Evolutionary conservation across 2,113 vertebrate species (phyloP).

Genomic region (Catharus minimus): DNA sequence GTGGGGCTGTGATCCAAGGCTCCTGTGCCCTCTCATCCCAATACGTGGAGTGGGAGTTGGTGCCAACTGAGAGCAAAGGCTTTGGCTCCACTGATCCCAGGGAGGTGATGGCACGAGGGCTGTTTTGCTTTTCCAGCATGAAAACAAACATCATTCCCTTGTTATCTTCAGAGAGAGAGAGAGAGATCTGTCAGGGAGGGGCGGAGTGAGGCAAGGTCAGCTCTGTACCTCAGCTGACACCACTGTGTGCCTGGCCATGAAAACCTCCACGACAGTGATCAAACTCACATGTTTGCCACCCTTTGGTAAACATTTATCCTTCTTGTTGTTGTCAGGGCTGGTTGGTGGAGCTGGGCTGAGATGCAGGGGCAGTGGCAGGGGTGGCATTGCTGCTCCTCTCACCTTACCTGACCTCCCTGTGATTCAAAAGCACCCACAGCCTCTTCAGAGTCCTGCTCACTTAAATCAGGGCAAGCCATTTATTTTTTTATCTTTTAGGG

Average conservation of each 20-base stretch:
- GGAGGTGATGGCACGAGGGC: neutral
- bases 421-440: neutral
- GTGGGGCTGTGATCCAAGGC: neutral
- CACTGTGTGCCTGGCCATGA: accelerated
- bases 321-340: neutral
- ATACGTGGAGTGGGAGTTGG: accelerated
- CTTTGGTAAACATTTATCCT: neutral
- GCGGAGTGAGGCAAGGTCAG: neutral
- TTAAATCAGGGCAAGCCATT: neutral
- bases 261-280: accelerated
- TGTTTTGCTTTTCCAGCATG: neutral
- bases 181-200: accelerated
- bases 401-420: accelerated
- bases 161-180: neutral
- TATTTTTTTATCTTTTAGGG: neutral
- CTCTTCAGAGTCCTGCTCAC: accelerated
- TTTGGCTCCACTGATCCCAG: neutral
- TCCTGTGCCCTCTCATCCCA: neutral
- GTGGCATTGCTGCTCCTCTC: neutral
- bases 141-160: neutral
- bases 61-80: neutral
- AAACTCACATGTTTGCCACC: neutral
- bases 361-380: neutral
- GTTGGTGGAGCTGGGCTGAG: neutral
- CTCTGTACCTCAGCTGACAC: neutral